Evolutionary conservation across 2,888 invertebrate species (phyloP), one percentile per base, ranked within the genome.

Genomic region (Torymus texanus): DNA sequence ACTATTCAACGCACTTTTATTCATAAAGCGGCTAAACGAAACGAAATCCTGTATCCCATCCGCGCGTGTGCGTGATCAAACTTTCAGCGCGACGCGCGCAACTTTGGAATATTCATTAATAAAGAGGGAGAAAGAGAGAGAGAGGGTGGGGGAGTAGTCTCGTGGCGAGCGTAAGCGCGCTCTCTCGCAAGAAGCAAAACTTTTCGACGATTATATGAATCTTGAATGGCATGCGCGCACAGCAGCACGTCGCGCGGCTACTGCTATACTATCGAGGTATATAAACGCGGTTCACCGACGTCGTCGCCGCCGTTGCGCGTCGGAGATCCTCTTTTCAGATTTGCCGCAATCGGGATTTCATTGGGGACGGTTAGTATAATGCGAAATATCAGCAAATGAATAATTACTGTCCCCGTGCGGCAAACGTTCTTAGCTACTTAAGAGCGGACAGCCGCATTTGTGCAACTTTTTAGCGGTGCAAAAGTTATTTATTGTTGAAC

Each of bases 151-250:
- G 10, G 41, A 41, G 41, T 41, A 41, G 41, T 72, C 16, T 12
- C 41, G 13, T 8, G n/a, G 63, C 51, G 59, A 41, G 41, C 41
- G 41, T 41, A 41, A 41, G 41, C 41, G 41, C 41, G 41, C 29
- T 3, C 29, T 3, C 10, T 41, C 41, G 8, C 50, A 14, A 51
- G 50, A 51, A 59, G 59, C 61, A 16, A 12, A 68, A 65, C 59
- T 71, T 75, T 63, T 75, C 63, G 65, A 66, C 68, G 62, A 65
- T 79, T 79, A 56, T 67, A 78, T 68, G 73, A 71, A 77, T 73
- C 18, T 78, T 67, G 61, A 73, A 78, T 78, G 53, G 56, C 58
- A 59, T 51, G 41, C 12, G 50, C 21, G 12, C 50, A 13, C 11
- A 61, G n/a, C 53, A 41, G 8, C 41, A 41, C 8, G 8, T 2